Conservation (phyloP, 2,797 vertebrate genomes). For the Petrocephalus schoutedeni region DNA sequence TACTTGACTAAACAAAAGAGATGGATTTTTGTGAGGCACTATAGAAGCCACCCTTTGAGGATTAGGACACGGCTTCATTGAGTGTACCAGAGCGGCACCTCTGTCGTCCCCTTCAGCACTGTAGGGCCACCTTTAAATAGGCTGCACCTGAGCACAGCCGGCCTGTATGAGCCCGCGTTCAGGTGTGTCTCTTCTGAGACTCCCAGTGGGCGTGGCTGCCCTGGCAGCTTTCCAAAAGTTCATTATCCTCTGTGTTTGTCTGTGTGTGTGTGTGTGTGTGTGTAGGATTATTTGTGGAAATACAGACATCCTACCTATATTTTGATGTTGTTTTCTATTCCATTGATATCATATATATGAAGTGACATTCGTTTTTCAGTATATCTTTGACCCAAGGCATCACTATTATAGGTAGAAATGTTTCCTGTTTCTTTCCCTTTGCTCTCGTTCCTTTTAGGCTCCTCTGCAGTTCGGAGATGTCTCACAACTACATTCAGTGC, state of each 20-base stretch:
- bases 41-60: not conserved
- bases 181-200: not conserved
- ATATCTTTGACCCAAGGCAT: not conserved
- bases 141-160: not conserved
- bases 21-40: not conserved
- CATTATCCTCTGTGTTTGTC: not conserved
- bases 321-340: not conserved
- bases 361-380: not conserved
- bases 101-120: not conserved
- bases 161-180: not conserved
- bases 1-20: not conserved
- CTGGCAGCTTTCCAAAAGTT: not conserved
- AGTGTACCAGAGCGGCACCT: not conserved
- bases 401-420: not conserved
- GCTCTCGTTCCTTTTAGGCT: not conserved
- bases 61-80: not conserved
- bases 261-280: not conserved
- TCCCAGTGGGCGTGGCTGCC: not conserved
- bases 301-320: not conserved
- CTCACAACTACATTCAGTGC: constrained; percentile 13
- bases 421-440: not conserved
- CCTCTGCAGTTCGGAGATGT: not conserved
- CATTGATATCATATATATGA: not conserved
- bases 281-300: constrained; percentile 5
- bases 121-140: not conserved